Evolutionary conservation across 2,888 invertebrate genomes (phyloP), one percentile per base, ranked within the genome.

Genomic region (Pseudoips prasinana): DNA sequence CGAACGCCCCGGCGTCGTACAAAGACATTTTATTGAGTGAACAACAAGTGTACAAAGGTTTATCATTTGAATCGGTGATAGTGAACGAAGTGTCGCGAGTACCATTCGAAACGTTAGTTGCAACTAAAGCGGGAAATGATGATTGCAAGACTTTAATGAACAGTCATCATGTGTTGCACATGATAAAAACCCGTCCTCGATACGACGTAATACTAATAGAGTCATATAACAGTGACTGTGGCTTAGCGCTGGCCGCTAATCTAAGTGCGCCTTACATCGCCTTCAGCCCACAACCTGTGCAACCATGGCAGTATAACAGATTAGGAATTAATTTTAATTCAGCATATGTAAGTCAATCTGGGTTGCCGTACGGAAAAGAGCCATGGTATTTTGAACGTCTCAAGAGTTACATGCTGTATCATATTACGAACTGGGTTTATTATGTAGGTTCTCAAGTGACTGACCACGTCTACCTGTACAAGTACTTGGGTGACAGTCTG

Each of bases 121-220:
- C 79, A 19, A 86, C 86, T 25, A 89, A 89, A 74, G 68, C 75
- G 29, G 89, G 89, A 11, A 87, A 88, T 62, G 86, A 88, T 25
- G 86, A 87, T 51, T 89, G 89, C 61, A 86, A 84, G 58, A 75
- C 68, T 29, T 61, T 90, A 35, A 79, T 92, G 58, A 79, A 80
- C 25, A 70, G 92, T 44, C 79, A 90, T 27, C 82, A 90, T 30
- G 88, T 90, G 52, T 62, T 85, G 24, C 89, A 91, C n/a, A 81
- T 89, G 77, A 87, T 69, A 66, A 76, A 48, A 39, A 90, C 65
- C 63, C 78, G 69, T 45, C 84, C 89, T 41, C 87, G 85, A 32
- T 94, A 91, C 67, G 95, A 96, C 67, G 77, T 95, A 5, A 90
- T 95, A 20, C 60, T 96, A 10, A 90, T 92, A 45, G 95, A 95